These are phyloP conservation scores for Oryzaephilus surinamensis DNA, from an alignment of 1,140 invertebrate species.

Conservation along the genomic window DNA sequence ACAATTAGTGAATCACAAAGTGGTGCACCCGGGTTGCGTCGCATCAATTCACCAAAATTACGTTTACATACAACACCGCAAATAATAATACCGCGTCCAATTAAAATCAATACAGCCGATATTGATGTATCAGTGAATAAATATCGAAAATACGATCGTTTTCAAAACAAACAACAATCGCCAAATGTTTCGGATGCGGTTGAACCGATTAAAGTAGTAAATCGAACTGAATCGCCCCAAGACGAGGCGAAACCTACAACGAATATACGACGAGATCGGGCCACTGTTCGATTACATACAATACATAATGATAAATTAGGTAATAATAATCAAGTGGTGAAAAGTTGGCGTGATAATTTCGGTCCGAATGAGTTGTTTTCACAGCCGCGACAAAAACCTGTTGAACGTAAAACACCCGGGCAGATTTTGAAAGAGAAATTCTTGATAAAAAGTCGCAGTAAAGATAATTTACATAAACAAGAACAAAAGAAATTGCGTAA, in stretches of 20 bases:
- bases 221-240: conserved; percentile 28
- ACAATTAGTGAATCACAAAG: conserved; percentile 46
- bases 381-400: conserved; percentile 25
- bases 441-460: conserved; percentile 48
- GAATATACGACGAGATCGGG: conserved; percentile 55
- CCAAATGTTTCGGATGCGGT: background rate
- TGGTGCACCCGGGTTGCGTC: conserved; percentile 35
- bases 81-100: conserved; percentile 40
- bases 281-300: conserved; percentile 59
- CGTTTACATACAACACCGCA: conserved; percentile 25
- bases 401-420: conserved; percentile 51
- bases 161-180: conserved; percentile 22
- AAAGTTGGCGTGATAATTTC: conserved; percentile 49
- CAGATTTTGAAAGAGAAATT: conserved; percentile 66
- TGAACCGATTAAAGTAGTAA: conserved; percentile 18
- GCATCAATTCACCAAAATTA: conserved; percentile 40
- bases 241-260: conserved; percentile 34
- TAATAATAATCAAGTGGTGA: conserved; percentile 27
- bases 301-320: conserved; percentile 29
- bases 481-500: conserved; percentile 17
- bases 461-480: conserved; percentile 18
- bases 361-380: conserved; percentile 39
- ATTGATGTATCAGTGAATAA: conserved; percentile 65
- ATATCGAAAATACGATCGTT: conserved; percentile 35
- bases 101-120: conserved; percentile 66